These are phyloP conservation scores for Eidolon helvum DNA, from an alignment of 2,113 vertebrate genomes.

Conservation along the genomic window DNA sequence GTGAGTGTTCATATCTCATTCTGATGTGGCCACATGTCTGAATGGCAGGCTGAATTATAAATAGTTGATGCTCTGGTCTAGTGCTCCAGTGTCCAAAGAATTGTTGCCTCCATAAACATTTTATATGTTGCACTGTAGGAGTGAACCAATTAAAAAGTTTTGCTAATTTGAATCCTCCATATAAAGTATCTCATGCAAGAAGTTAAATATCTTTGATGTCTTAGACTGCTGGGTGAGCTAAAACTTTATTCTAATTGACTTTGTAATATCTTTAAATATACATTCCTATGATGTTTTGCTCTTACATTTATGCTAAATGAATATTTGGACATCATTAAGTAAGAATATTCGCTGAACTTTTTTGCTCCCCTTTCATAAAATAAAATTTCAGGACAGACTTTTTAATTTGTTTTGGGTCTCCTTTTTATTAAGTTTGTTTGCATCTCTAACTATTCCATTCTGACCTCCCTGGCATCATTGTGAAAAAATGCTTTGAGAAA, in stretches of 20 bases:
- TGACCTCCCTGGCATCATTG: constrained; percentile 60
- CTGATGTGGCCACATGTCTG: constrained; percentile 51
- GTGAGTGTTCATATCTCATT: constrained; percentile 59
- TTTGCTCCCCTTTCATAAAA: constrained; percentile 36
- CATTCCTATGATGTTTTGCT: constrained; percentile 27
- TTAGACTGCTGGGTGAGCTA: constrained; percentile 78
- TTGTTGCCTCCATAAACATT: constrained; percentile 83
- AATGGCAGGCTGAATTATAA: constrained; percentile 71
- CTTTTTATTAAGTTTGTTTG: constrained; percentile 63
- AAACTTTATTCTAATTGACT: constrained; percentile 82
- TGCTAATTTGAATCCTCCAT: constrained; percentile 81
- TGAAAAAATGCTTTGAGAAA: constrained; percentile 69
- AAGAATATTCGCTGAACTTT: constrained; percentile 30
- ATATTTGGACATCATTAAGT: constrained; percentile 26
- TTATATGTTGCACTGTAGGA: constrained; percentile 78
- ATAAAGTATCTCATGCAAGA: constrained; percentile 80
- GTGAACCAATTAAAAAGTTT: constrained; percentile 84
- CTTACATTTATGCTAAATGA: constrained; percentile 14
- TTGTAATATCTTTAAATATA: constrained; percentile 68
- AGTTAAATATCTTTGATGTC: constrained; percentile 79
- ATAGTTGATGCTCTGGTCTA: constrained; percentile 70
- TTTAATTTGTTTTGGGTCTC: constrained; percentile 50
- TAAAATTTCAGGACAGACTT: constrained; percentile 57
- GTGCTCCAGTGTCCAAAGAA: constrained; percentile 78
- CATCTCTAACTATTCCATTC: constrained; percentile 49